These are phyloP conservation scores for Anthonomus grandis DNA, from an alignment of 1,140 invertebrate species.

Conservation along the genomic window DNA sequence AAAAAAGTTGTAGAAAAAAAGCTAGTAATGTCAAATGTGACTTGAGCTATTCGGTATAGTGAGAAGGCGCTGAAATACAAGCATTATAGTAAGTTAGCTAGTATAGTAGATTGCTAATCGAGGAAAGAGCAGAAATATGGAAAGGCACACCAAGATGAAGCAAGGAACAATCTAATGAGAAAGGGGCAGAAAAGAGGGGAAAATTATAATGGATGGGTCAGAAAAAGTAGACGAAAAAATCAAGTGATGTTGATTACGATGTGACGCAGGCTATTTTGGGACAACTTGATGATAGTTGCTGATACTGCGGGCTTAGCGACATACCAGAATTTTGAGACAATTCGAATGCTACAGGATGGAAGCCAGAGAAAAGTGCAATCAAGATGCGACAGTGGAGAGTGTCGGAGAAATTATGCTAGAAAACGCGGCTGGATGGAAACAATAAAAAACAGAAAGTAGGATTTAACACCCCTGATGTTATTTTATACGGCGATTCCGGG, in stretches of 20 bases:
- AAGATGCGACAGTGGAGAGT: too few relatives aligned
- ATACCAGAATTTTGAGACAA: slow-evolving; percentile 1
- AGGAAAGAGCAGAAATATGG: neutral
- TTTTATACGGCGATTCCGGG: neutral
- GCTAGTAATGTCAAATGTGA: neutral
- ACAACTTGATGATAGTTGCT: slow-evolving; percentile 3
- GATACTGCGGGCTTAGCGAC: slow-evolving; percentile 14
- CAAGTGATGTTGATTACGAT: neutral
- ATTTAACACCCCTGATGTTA: neutral
- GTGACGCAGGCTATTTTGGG: slow-evolving; percentile 15
- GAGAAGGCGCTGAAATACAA: neutral
- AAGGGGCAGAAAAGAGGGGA: slow-evolving; percentile 15
- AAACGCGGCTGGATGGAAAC: neutral
- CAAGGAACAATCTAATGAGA: neutral
- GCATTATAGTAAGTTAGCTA: neutral
- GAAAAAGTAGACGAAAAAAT: slow-evolving; percentile 5
- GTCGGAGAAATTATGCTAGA: too few relatives aligned
- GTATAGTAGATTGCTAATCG: neutral
- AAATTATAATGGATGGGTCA: slow-evolving; percentile 6
- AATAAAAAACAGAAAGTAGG: neutral
- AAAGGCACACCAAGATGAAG: neutral
- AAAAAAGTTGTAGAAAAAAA: neutral
- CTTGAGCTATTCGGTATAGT: neutral
- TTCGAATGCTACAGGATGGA: neutral
- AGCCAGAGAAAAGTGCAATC: neutral